Percentiles rank a stretch among this genome's conserved stretches.
phyloP scores from a whole-genome alignment of 2,797 vertebrate genomes.

The Rhynchotus rufescens region DNA sequence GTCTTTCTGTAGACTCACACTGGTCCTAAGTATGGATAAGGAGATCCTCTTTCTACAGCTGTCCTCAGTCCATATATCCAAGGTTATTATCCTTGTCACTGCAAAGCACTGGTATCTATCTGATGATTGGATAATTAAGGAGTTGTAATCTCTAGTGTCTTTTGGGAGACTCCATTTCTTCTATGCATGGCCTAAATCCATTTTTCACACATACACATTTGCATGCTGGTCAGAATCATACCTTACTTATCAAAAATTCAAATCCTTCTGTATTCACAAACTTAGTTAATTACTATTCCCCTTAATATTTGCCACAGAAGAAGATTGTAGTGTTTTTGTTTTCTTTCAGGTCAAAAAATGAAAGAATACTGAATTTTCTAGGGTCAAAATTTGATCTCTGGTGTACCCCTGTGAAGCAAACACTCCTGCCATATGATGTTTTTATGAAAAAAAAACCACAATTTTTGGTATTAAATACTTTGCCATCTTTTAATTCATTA shows the following conservation, averaged over 20 bases:
- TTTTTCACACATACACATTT: neutral
- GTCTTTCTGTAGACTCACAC: neutral
- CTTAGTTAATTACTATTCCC: neutral
- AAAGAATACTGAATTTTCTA: slow-evolving; percentile 64
- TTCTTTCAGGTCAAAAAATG: slow-evolving; percentile 69
- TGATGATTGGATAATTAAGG: neutral
- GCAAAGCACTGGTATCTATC: neutral
- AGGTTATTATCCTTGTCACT: neutral
- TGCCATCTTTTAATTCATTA: neutral
- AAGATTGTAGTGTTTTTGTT: slow-evolving; percentile 61
- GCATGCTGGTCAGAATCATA: neutral
- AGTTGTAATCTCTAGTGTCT: neutral
- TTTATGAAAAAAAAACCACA: neutral
- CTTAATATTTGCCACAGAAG: neutral
- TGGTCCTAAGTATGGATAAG: neutral
- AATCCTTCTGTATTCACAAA: neutral
- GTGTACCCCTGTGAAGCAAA: slow-evolving; percentile 57
- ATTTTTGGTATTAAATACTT: neutral
- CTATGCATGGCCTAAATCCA: neutral
- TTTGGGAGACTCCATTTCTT: neutral
- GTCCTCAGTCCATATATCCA: neutral
- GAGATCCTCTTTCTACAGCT: neutral
- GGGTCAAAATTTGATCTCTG: slow-evolving; percentile 53
- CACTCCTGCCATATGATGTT: slow-evolving; percentile 16
- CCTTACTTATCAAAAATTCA: neutral